phyloP scores from a whole-genome alignment of 2,888 invertebrate species.

The Matsumyia berberina region DNA sequence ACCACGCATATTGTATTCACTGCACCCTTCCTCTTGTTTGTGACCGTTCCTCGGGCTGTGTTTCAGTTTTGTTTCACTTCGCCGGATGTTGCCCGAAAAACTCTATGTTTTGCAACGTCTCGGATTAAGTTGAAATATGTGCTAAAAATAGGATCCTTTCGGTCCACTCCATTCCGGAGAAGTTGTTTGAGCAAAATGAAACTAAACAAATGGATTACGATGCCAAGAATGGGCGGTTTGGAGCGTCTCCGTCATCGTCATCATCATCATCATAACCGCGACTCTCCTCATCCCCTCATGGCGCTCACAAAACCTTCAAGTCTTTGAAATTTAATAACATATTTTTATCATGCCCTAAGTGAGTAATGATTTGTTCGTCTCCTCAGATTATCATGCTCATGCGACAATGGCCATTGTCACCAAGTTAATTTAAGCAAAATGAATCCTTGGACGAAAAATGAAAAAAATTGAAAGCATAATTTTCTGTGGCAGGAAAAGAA shows the following conservation, averaged over 20 bases:
- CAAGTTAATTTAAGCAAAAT: constrained; percentile 52
- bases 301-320: not conserved
- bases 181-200: constrained; percentile 31
- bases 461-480: constrained; percentile 28
- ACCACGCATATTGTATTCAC: constrained; percentile 9
- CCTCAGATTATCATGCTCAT: constrained; percentile 20
- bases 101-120: constrained; percentile 7
- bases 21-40: not conserved
- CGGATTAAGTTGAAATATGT: constrained; percentile 33
- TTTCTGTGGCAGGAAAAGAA: constrained; percentile 29
- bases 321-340: constrained; percentile 38
- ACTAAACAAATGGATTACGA: constrained; percentile 43
- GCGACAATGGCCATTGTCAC: constrained; percentile 18
- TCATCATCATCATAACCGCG: not conserved
- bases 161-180: not conserved
- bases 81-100: not conserved
- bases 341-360: constrained; percentile 42
- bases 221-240: not conserved
- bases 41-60: constrained; percentile 2
- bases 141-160: constrained; percentile 44
- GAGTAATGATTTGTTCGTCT: constrained; percentile 57
- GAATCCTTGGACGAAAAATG: constrained; percentile 17
- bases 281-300: not conserved
- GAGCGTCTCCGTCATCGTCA: not conserved
- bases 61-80: constrained; percentile 12